Base-by-base conservation (phyloP, 2,797 vertebrate species). In the Manis pentadactyla region DNA sequence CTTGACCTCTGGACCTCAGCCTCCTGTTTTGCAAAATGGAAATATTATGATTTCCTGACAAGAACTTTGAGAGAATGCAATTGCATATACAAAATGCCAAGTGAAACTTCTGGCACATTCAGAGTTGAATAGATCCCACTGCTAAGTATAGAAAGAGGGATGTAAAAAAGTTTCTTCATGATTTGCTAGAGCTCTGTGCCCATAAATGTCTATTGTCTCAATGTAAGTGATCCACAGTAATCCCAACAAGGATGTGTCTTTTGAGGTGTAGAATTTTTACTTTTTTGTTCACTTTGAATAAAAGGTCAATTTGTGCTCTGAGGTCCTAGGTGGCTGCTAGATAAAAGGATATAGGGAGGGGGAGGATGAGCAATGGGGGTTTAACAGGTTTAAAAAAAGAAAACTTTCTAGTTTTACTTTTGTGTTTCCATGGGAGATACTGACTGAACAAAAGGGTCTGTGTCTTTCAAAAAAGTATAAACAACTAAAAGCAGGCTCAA, bases 31-130 rank as follows among this genome's bases (percentile, higher is more conserved):
- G 59, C 12, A 63, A 93, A 81, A 79, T 75, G 77, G 42, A 77
- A 85, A 37, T 66, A 55, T 13, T 69, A 17, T 12, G 10, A 75
- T 51, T 94, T 94, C 51, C 55, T 75, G 59, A 77, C 73, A 95
- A 71, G 77, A 96, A 89, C 93, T 88, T 91, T 73, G 78, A 55
- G 61, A 92, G 73, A 66, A 77, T 82, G 27, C 29, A 96, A 12
- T 55, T 55, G 69, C 23, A 19, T 78, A 49, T 5, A 79, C 27
- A 74, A 66, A 90, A 94, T 87, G 39, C 23, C 66, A 87, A 55
- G 75, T 66, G 34, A 95, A 81, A 92, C 6, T 84, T 88, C 57
- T 59, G 81, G 18, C 61, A 51, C 21, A 49, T 74, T 71, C 53
- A 63, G 59, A 89, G 63, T 64, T 31, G 55, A 87, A 29, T 57